Conservation (phyloP, 1,140 invertebrate species). For the Ridgeia piscesae region DNA sequence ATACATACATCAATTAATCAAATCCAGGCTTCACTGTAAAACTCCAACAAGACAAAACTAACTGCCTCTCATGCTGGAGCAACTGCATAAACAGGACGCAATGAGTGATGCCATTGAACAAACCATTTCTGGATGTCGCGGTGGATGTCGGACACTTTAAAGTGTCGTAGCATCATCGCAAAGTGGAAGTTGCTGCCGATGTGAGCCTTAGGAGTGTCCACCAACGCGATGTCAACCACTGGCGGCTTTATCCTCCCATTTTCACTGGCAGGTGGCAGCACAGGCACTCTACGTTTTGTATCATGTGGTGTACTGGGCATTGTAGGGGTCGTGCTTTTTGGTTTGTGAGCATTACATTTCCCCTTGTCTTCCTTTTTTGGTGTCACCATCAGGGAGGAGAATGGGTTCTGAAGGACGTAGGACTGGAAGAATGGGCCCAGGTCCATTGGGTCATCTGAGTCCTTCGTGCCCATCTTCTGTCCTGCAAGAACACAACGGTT, state of each 20-base stretch:
- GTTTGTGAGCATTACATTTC: neutral
- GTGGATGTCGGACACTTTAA: neutral
- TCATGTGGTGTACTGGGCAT: neutral
- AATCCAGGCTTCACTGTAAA: too few relatives aligned
- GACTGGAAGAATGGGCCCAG: slow-evolving; percentile 10
- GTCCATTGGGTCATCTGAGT: slow-evolving; percentile 6
- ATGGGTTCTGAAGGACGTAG: slow-evolving; percentile 4
- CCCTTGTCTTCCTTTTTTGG: neutral
- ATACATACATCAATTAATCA: too few relatives aligned
- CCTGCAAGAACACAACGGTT: neutral
- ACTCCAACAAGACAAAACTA: too few relatives aligned
- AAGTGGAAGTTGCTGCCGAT: neutral
- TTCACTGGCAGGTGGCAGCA: neutral
- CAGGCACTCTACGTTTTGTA: neutral
- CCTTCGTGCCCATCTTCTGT: neutral
- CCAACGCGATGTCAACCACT: neutral
- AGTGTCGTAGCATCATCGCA: neutral
- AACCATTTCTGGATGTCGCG: neutral
- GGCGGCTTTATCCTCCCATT: neutral
- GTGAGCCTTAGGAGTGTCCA: neutral
- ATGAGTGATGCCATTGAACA: neutral
- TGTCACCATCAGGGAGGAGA: neutral
- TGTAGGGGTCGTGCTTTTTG: neutral
- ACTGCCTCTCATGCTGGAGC: too few relatives aligned
- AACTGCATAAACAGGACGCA: neutral